phyloP scores from a whole-genome alignment of 2,113 vertebrate genomes.

The Semnornis frantzii region DNA sequence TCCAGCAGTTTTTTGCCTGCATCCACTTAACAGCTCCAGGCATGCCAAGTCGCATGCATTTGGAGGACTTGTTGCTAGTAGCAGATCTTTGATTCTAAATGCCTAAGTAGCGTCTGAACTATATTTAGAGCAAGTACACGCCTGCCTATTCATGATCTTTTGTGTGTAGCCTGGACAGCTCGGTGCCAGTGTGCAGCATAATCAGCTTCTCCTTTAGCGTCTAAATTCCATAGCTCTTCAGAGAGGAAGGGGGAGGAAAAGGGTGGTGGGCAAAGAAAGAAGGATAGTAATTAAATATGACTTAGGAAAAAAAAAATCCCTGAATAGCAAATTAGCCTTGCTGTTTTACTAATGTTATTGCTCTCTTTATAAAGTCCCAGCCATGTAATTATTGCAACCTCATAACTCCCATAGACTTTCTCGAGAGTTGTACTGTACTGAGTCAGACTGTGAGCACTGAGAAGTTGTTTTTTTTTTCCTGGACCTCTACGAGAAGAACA shows the following conservation, averaged over 20 bases:
- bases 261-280: conserved; percentile 23
- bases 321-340: conserved; percentile 55
- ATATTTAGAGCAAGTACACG: conserved; percentile 72
- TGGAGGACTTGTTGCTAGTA: conserved; percentile 76
- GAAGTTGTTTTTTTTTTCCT: background rate
- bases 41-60: conserved; percentile 70
- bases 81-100: conserved; percentile 69
- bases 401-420: conserved; percentile 26
- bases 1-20: conserved; percentile 67
- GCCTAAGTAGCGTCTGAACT: conserved; percentile 63
- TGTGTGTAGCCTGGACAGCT: conserved; percentile 59
- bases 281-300: conserved; percentile 63
- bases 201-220: conserved; percentile 30
- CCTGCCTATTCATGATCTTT: conserved; percentile 70
- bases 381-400: conserved; percentile 34
- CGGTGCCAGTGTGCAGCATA: conserved; percentile 23
- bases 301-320: conserved; percentile 13
- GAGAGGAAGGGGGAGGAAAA: background rate
- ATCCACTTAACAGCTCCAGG: conserved; percentile 73
- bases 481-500: background rate
- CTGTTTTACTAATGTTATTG: conserved; percentile 18
- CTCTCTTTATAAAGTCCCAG: conserved; percentile 8
- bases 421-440: background rate
- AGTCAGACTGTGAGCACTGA: background rate
- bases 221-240: conserved; percentile 61